Evolutionary conservation across 2,888 invertebrate genomes (phyloP).

Genomic region (Schizotus pectinicornis): DNA sequence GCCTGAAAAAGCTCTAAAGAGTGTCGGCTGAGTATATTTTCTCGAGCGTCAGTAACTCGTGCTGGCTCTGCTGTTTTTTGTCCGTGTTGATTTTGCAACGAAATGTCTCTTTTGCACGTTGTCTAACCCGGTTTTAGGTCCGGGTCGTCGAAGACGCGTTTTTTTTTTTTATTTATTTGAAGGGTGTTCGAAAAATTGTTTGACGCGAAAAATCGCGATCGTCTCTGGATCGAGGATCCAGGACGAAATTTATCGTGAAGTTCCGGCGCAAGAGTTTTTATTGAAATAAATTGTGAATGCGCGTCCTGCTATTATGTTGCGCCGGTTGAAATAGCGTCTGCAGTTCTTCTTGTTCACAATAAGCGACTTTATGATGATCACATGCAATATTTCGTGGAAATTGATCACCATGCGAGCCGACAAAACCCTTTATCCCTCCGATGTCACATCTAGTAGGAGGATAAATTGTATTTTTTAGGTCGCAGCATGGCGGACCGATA

Average conservation of each 20-base stretch:
- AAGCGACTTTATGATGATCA: conserved; percentile 36
- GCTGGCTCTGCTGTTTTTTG: conserved; percentile 2
- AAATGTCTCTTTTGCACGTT: conserved; percentile 12
- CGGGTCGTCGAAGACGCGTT: conserved; percentile 2
- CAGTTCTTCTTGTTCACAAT: conserved; percentile 29
- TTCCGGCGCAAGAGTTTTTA: conserved; percentile 5
- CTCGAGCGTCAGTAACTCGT: neutral
- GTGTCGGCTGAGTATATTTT: neutral
- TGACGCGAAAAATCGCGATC: neutral
- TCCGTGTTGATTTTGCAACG: conserved; percentile 13
- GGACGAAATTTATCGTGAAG: neutral
- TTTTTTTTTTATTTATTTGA: conserved; percentile 10
- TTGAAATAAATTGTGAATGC: conserved; percentile 22
- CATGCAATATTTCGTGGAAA: conserved; percentile 32
- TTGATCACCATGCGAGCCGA: conserved; percentile 28
- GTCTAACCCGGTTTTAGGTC: neutral
- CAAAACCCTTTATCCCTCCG: conserved; percentile 29
- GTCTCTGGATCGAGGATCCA: neutral
- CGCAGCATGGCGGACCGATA: too few relatives aligned
- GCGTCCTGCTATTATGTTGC: neutral
- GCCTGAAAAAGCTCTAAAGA: too few relatives aligned
- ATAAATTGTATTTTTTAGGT: conserved; percentile 31
- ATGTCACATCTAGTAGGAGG: conserved; percentile 28
- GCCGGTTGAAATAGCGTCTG: conserved; percentile 27
- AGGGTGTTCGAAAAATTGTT: conserved; percentile 3